Base-by-base conservation (phyloP, 1,140 invertebrate genomes). In the Drosophila truncata region DNA sequence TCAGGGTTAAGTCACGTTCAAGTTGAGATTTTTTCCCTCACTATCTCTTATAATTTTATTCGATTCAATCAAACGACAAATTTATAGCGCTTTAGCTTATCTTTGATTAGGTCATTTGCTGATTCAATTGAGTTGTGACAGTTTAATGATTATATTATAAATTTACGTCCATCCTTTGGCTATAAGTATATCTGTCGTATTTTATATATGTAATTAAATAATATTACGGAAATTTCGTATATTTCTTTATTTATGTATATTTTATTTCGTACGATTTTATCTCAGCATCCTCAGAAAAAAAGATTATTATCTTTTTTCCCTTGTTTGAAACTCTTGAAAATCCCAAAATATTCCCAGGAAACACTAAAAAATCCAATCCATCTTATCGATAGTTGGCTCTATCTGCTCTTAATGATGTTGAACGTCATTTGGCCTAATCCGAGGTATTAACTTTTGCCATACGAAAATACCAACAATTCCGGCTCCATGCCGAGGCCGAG, bases 381-480 rank as follows among this genome's bases (percentile, higher is more conserved):
- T 23, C 35, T 54, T 47, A 47, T 64, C 58, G 44, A 47, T 63
- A n/a, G 5, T 13, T 37, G 7, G 29, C 50, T 20, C 6, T 16
- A 25, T 31, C 11, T 25, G 25, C 18, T 29, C 49, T 31, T 13
- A 54, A 71, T 44, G 23, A 13, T 55, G 23, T 46, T 55, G 25
- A 54, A 54, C 33, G 44, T 46, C 60, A 67, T 79, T 78, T 65
- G 58, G 37, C 37, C 49, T 58, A 74, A 80, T 66, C 78, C 67
- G 29, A 7, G 62, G 70, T 25, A 83, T 75, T 71, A 79, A 81
- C 62, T 73, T 79, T 42, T 46, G 27, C 31, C 25, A 62, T 50
- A n/a, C 27, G 57, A 75, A 72, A 80, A 72, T 78, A 75, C 77
- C 80, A 60, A 80, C 33, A 47, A 65, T 42, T 50, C 9, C 37